Evolutionary conservation across 2,888 invertebrate species (phyloP).

Genomic region (Corbicula japonica): DNA sequence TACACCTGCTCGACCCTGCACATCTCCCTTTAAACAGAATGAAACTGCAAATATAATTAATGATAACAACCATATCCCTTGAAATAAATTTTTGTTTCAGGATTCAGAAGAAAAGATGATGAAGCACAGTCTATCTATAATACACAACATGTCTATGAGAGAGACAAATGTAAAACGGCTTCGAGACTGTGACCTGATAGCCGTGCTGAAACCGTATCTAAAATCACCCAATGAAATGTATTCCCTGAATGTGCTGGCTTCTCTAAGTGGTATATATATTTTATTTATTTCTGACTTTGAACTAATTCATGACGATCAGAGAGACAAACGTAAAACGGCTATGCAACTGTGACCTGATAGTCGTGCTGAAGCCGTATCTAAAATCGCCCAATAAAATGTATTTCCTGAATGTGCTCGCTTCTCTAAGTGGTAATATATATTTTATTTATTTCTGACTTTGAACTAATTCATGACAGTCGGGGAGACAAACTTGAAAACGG

Average conservation of each 20-base stretch:
- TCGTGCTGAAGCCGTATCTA: slow-evolving; percentile 60
- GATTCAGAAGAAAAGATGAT: slow-evolving; percentile 12
- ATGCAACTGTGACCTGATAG: slow-evolving; percentile 48
- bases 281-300: too few relatives aligned
- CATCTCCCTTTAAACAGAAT: too few relatives aligned
- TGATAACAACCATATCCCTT: too few relatives aligned
- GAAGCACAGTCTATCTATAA: slow-evolving; percentile 11
- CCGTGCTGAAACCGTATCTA: slow-evolving; percentile 60
- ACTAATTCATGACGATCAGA: slow-evolving; percentile 47
- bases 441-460: too few relatives aligned
- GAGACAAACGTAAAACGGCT: slow-evolving; percentile 29
- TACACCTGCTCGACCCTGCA: too few relatives aligned
- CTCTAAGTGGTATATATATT: slow-evolving; percentile 57
- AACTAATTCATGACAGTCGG: slow-evolving; percentile 47
- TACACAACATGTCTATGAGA: slow-evolving; percentile 54
- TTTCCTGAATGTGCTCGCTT: slow-evolving; percentile 60
- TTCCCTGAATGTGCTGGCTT: slow-evolving; percentile 60
- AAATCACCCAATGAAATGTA: slow-evolving; percentile 53
- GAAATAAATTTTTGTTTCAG: too few relatives aligned
- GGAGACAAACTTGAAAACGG: slow-evolving; percentile 23
- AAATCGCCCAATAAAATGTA: slow-evolving; percentile 52
- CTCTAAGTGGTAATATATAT: slow-evolving; percentile 59
- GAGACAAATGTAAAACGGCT: slow-evolving; percentile 29
- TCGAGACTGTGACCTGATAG: slow-evolving; percentile 49
- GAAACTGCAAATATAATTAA: too few relatives aligned